Percentiles rank a stretch among this genome's conserved stretches.
Conservation (phyloP, 2,888 invertebrate species). For the Pandemis cinnamomeana region DNA sequence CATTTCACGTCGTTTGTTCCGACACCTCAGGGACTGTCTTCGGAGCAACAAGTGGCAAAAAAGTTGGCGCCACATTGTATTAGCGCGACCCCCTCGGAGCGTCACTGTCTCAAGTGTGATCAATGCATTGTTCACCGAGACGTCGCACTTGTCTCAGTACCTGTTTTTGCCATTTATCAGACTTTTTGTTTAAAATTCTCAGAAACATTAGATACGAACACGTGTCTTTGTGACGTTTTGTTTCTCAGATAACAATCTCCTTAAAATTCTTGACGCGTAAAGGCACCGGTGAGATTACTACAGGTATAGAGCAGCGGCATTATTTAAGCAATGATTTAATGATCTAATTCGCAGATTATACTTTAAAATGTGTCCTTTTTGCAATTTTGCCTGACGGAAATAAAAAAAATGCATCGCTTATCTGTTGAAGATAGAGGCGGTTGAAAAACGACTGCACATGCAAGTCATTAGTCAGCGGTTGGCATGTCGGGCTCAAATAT, state of each 20-base stretch:
- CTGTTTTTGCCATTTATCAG: constrained; percentile 56
- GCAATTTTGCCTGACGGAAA: constrained; percentile 47
- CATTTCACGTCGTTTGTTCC: constrained; percentile 77
- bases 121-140: constrained; percentile 62
- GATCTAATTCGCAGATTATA: constrained; percentile 35
- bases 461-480: constrained; percentile 76
- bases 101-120: constrained; percentile 65
- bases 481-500: constrained; percentile 72
- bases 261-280: constrained; percentile 51
- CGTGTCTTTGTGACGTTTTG: constrained; percentile 59
- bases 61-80: constrained; percentile 77
- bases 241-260: constrained; percentile 56
- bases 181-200: constrained; percentile 61
- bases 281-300: constrained; percentile 49
- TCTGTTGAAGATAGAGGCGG: constrained; percentile 50
- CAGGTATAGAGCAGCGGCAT: constrained; percentile 21
- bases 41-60: constrained; percentile 62
- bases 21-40: constrained; percentile 67
- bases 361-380: constrained; percentile 35
- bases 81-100: constrained; percentile 60
- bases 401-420: constrained; percentile 52
- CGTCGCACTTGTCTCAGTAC: constrained; percentile 69
- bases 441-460: constrained; percentile 71
- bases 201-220: constrained; percentile 66
- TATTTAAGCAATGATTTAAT: constrained; percentile 39